Evolutionary conservation across 1,140 invertebrate genomes (phyloP).

Genomic region (Wasmannia auropunctata): DNA sequence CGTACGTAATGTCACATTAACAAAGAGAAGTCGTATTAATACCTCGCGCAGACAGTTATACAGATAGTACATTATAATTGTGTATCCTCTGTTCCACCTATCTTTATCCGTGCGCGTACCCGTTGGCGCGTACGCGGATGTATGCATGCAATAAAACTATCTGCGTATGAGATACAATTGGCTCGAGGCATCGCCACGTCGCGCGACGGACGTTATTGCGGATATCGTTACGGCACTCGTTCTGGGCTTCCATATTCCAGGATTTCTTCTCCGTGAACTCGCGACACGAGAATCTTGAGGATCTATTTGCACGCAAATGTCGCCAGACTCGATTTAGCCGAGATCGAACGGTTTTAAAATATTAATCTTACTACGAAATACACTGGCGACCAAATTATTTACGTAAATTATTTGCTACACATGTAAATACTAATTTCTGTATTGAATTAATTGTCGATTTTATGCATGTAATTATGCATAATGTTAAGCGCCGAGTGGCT

Average conservation of each 20-base stretch:
- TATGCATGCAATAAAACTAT: slow-evolving; percentile 48
- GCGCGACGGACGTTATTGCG: slow-evolving; percentile 31
- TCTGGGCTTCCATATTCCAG: slow-evolving; percentile 11
- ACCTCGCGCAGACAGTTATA: slow-evolving; percentile 8
- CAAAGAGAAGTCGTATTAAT: background rate
- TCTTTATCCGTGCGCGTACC: slow-evolving; percentile 27
- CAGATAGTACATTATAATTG: slow-evolving; percentile 49
- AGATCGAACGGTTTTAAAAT: background rate
- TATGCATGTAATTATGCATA: slow-evolving; percentile 48
- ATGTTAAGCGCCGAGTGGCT: slow-evolving; percentile 44
- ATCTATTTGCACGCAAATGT: background rate
- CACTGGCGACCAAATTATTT: slow-evolving; percentile 6
- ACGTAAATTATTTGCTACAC: slow-evolving; percentile 26
- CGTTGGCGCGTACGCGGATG: slow-evolving; percentile 2
- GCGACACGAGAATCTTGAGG: background rate
- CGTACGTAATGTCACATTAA: slow-evolving; percentile 1
- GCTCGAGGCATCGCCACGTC: slow-evolving; percentile 36
- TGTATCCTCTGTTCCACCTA: slow-evolving; percentile 21
- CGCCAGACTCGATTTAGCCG: background rate
- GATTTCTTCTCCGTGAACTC: slow-evolving; percentile 7
- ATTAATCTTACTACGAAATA: background rate
- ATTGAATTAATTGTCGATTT: slow-evolving; percentile 55
- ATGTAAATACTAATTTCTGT: slow-evolving; percentile 35
- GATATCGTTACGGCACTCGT: slow-evolving; percentile 48
- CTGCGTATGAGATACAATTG: slow-evolving; percentile 51